These are phyloP conservation scores for Jaculus jaculus DNA, from an alignment of 2,113 vertebrate genomes.

Conservation along the genomic window DNA sequence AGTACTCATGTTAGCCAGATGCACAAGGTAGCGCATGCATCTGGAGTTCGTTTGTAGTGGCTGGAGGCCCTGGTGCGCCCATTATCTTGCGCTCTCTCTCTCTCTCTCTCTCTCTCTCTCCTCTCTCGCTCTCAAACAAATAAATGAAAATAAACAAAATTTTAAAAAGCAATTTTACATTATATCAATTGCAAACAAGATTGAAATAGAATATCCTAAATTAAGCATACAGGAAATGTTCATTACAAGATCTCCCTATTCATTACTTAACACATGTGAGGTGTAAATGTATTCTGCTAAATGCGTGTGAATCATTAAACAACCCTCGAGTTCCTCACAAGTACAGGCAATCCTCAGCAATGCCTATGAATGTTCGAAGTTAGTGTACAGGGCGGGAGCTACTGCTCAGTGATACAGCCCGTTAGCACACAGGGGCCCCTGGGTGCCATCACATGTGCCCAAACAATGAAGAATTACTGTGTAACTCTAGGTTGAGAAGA, in stretches of 20 bases:
- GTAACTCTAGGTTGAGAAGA: not conserved
- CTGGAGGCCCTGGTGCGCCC: no score
- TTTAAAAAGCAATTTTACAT: not conserved
- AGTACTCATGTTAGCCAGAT: no score
- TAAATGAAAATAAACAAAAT: no score
- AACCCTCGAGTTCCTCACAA: not conserved
- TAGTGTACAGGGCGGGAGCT: not conserved
- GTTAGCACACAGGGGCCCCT: not conserved
- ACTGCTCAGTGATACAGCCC: not conserved
- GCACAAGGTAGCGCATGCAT: no score
- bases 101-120: no score
- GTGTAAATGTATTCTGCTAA: not conserved
- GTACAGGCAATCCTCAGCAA: not conserved
- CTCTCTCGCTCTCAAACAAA: no score
- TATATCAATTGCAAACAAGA: constrained; percentile 2
- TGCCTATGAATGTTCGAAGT: not conserved
- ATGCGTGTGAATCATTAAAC: not conserved
- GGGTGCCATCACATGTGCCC: not conserved
- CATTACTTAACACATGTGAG: not conserved
- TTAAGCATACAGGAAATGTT: not conserved
- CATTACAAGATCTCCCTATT: not conserved
- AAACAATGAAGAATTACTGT: not conserved
- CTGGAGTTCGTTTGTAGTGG: no score
- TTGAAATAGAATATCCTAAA: not conserved
- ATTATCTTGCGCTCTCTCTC: no score